A percentile compares a stretch with the other conserved stretches of the same genome.
Conservation (phyloP, 2,113 vertebrate genomes). For the Holacanthus passer region DNA sequence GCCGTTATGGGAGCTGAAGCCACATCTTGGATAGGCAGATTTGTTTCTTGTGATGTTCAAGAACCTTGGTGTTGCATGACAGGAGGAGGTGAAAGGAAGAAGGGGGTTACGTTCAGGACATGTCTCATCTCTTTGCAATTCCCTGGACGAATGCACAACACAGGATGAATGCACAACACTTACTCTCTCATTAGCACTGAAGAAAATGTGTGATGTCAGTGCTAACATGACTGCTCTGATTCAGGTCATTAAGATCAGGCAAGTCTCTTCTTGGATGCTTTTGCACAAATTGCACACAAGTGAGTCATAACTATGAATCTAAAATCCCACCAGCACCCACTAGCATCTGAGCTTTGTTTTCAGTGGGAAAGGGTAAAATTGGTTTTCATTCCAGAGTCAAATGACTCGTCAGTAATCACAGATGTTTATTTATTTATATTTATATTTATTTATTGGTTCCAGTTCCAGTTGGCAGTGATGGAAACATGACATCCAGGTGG, state of each 20-base stretch:
- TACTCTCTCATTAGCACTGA: not conserved
- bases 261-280: not conserved
- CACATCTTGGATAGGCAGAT: not conserved
- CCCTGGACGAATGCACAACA: too few relatives aligned
- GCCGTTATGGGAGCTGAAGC: not conserved
- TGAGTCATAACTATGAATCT: not conserved
- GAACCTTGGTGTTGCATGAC: not conserved
- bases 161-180: not conserved
- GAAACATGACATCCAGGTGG: too few relatives aligned
- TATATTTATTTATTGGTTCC: too few relatives aligned
- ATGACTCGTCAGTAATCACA: too few relatives aligned
- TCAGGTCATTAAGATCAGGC: not conserved
- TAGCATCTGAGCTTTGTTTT: too few relatives aligned
- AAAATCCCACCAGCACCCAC: too few relatives aligned
- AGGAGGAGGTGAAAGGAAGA: too few relatives aligned
- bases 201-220: not conserved
- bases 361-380: too few relatives aligned
- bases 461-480: too few relatives aligned
- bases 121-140: not conserved
- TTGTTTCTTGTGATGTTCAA: not conserved
- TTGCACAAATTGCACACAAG: not conserved
- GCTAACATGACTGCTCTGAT: not conserved
- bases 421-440: too few relatives aligned
- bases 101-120: not conserved
- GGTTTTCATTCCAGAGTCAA: too few relatives aligned